These are phyloP conservation scores for Sebastes oblongus DNA, from an alignment of 2,797 vertebrate genomes.

Conservation along the genomic window DNA sequence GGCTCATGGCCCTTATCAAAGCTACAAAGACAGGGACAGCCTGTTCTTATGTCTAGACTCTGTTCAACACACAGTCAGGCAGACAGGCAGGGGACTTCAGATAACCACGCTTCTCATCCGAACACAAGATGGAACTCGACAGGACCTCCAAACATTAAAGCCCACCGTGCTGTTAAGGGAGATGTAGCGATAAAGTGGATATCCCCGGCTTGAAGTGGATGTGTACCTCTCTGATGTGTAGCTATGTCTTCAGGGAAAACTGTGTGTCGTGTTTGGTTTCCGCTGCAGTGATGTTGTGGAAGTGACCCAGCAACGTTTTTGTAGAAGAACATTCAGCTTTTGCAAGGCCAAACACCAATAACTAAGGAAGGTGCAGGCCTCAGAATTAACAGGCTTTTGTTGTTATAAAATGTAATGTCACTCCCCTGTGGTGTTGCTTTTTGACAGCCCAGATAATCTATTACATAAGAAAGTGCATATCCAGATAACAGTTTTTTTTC, in stretches of 20 bases:
- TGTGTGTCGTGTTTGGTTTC: neutral
- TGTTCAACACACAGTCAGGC: conserved; percentile 15
- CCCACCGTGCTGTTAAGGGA: conserved; percentile 16
- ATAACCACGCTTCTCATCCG: conserved; percentile 19
- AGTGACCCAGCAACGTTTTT: conserved; percentile 2
- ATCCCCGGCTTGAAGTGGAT: conserved; percentile 18
- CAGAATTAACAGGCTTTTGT: neutral
- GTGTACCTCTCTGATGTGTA: conserved; percentile 15
- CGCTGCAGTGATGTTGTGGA: neutral
- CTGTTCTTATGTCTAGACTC: conserved; percentile 13
- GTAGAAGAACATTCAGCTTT: neutral
- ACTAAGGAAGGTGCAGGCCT: neutral
- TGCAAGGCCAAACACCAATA: neutral
- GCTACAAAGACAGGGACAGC: conserved; percentile 20
- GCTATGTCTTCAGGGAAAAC: conserved; percentile 4
- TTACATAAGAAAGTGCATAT: neutral
- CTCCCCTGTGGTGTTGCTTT: neutral
- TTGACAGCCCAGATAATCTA: conserved; percentile 1
- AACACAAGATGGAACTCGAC: conserved; percentile 45
- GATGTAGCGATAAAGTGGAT: conserved; percentile 33
- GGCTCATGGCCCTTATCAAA: conserved; percentile 9
- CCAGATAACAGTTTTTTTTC: neutral
- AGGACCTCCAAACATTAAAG: conserved; percentile 34
- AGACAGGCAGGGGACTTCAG: conserved; percentile 10
- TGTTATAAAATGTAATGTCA: neutral